Base-by-base conservation (phyloP, 2,888 invertebrate genomes). In the Cryptus armator region DNA sequence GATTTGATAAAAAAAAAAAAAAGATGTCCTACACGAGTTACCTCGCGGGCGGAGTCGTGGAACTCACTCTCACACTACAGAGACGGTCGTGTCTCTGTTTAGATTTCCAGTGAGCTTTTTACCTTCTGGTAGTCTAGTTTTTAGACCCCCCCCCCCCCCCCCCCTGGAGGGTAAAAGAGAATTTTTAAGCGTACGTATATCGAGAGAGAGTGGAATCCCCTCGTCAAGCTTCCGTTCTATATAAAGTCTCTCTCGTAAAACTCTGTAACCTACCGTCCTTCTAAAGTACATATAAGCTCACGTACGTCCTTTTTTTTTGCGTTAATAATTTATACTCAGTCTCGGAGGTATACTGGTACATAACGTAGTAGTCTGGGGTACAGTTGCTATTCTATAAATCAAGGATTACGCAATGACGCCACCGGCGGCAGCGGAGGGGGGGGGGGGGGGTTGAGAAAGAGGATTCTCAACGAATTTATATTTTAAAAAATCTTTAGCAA, bases 161-260 rank as follows among this genome's bases (percentile, higher is more conserved):
- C 3, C 37, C 37, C 37, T 37, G 37, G 7, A 14, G 14, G 67
- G 81, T 86, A 83, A 86, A 86, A 78, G 77, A 70, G 68, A 68
- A 59, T 78, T 78, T 78, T 78, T 68, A 59, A 77, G 77, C 56
- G 12, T 75, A 9, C 75, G 48, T 46, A 67, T 70, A 81, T 75
- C 67, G 77, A 48, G 44, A 46, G 44, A 44, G 24, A 43, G 76
- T 70, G 62, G 43, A 56, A 62, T 75, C 67, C 67, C 6, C 24
- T 76, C 74, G 74, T 74, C 62, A 62, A 62, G 10, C 62, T 74
- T 10, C 46, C 62, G 29, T 24, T 29, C 46, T 74, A 46, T 14
- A 53, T 74, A 12, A 3, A 32, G 59, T 46, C 74, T 32, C 59
- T 46, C 48, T 71, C 67, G 75, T 70, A 44, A 70, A 81, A 64